Evolutionary conservation across 2,888 invertebrate species (phyloP).

Genomic region (Phalangium opilio): DNA sequence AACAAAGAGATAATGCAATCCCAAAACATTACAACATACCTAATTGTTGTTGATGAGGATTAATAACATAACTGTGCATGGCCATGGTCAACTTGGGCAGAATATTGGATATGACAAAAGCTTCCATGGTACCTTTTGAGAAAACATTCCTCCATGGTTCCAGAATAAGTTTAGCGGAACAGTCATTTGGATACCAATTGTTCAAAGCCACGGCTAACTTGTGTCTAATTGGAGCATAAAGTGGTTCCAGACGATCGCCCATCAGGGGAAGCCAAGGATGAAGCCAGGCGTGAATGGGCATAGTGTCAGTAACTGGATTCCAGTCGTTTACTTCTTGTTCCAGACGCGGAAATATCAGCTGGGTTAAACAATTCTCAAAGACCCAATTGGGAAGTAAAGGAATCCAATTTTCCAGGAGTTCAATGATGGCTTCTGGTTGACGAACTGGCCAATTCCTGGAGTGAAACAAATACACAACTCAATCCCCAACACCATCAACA

Average conservation of each 20-base stretch:
- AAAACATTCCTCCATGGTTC: constrained; percentile 77
- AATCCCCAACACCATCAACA: no score
- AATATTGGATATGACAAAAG: constrained; percentile 69
- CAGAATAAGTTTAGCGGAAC: constrained; percentile 77
- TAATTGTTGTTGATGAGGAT: constrained; percentile 55
- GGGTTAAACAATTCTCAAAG: constrained; percentile 60
- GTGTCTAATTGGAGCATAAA: constrained; percentile 80
- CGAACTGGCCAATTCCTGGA: constrained; percentile 65
- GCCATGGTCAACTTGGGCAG: constrained; percentile 67
- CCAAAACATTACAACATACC: no score
- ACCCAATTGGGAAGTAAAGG: constrained; percentile 69
- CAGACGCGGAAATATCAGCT: constrained; percentile 52
- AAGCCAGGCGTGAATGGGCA: constrained; percentile 93
- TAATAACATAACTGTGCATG: constrained; percentile 47
- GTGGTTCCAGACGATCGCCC: constrained; percentile 41
- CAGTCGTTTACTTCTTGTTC: constrained; percentile 63
- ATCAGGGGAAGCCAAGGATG: constrained; percentile 87
- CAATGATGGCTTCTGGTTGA: constrained; percentile 57
- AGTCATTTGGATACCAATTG: constrained; percentile 92
- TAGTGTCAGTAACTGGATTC: constrained; percentile 88
- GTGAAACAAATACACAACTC: constrained; percentile 21
- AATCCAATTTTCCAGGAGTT: constrained; percentile 63
- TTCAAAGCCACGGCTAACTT: constrained; percentile 73
- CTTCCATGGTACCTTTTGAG: constrained; percentile 54
- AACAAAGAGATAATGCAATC: no score